A percentile compares a stretch with the other conserved stretches of the same genome.
These are phyloP conservation scores for Bembecia ichneumoniformis DNA, from an alignment of 2,888 invertebrate species.

Conservation along the genomic window DNA sequence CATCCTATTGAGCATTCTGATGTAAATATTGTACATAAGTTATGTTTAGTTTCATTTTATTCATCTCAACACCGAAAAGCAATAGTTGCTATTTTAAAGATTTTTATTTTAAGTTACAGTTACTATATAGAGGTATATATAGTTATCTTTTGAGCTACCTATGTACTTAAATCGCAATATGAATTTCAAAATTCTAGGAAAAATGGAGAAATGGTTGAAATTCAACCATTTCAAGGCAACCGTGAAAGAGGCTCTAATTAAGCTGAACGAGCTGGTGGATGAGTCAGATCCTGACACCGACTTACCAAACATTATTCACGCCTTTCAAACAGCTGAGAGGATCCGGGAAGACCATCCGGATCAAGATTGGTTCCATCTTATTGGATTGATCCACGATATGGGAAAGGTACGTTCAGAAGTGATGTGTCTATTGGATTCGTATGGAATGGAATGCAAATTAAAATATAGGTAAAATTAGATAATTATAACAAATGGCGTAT, in stretches of 20 bases:
- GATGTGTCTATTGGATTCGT: too few species aligned
- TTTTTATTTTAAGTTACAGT: too few species aligned
- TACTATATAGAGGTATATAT: too few species aligned
- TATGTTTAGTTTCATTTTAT: too few species aligned
- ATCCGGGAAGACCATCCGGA: constrained; percentile 88
- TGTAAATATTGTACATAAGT: too few species aligned
- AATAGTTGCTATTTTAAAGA: too few species aligned
- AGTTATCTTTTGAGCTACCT: too few species aligned
- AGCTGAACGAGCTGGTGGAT: constrained; percentile 90
- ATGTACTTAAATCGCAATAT: neutral
- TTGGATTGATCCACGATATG: constrained; percentile 94
- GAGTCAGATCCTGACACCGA: constrained; percentile 96
- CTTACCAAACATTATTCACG: constrained; percentile 95
- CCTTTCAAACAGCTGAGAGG: constrained; percentile 96
- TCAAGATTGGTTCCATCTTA: constrained; percentile 94
- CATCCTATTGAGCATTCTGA: too few species aligned
- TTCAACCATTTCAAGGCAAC: constrained; percentile 88
- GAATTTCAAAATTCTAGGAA: neutral
- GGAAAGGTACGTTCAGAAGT: constrained; percentile 79
- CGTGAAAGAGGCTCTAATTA: constrained; percentile 88
- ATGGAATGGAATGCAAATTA: too few species aligned
- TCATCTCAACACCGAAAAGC: too few species aligned
- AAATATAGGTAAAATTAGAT: too few species aligned
- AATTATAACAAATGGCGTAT: too few species aligned
- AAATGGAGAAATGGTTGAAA: constrained; percentile 78